phyloP scores from a whole-genome alignment of 2,888 invertebrate species.

The Phrixothrix hirtus region DNA sequence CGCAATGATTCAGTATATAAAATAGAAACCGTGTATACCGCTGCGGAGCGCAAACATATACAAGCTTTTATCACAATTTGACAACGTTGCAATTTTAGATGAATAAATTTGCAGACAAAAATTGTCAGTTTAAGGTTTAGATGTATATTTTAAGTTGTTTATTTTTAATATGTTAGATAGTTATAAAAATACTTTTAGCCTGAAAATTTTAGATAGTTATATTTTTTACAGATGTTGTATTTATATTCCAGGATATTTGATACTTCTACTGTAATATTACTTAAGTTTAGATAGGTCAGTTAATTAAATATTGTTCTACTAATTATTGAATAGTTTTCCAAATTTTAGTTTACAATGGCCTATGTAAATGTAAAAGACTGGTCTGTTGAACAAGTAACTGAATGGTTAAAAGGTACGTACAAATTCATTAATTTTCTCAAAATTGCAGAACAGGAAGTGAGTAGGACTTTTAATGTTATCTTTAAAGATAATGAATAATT shows the following conservation, averaged over 20 bases:
- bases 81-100: too few species aligned
- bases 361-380: slow-evolving; percentile 87
- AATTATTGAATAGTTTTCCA: neutral
- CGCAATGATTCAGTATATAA: too few species aligned
- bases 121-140: too few species aligned
- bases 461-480: slow-evolving; percentile 2
- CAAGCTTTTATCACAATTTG: too few species aligned
- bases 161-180: too few species aligned
- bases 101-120: too few species aligned
- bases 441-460: neutral
- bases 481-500: too few species aligned
- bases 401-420: slow-evolving; percentile 81
- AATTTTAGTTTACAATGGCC: slow-evolving; percentile 61
- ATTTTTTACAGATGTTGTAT: neutral
- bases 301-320: neutral
- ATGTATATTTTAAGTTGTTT: too few species aligned
- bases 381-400: slow-evolving; percentile 87
- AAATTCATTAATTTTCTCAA: too few species aligned
- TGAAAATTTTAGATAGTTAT: neutral
- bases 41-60: too few species aligned
- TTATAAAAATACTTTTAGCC: neutral
- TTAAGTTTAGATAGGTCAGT: neutral
- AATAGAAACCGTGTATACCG: too few species aligned
- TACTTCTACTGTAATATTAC: neutral
- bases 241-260: neutral